Conservation (phyloP, 2,113 vertebrate species). For the Megaptera novaeangliae region DNA sequence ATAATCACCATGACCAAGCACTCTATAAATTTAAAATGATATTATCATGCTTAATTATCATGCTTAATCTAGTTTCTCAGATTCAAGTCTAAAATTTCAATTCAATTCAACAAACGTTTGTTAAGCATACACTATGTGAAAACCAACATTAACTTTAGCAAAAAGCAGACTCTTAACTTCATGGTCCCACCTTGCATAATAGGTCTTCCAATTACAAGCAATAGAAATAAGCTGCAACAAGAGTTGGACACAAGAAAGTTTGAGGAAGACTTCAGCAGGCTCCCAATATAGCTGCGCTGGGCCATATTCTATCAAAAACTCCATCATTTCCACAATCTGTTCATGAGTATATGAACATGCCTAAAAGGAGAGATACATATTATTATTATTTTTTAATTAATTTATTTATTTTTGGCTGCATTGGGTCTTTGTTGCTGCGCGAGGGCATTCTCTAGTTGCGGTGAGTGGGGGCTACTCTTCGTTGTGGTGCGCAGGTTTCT, state of each 20-base stretch:
- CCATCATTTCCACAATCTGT: conserved; percentile 99
- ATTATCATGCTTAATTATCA: background rate
- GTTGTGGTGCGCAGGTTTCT: no score
- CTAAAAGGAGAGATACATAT: conserved; percentile 73
- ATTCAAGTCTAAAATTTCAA: conserved; percentile 19
- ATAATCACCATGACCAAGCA: background rate
- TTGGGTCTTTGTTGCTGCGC: no score
- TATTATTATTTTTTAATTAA: background rate
- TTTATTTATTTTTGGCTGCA: no score
- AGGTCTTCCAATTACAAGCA: conserved; percentile 98
- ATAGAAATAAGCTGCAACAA: conserved; percentile 98
- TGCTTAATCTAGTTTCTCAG: conserved; percentile 7
- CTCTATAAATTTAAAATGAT: background rate
- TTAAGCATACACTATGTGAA: background rate
- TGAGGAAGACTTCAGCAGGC: conserved; percentile 97
- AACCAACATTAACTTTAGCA: conserved; percentile 24
- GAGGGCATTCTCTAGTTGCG: no score
- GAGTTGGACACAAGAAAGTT: conserved; percentile 96
- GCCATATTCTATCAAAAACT: conserved; percentile 96
- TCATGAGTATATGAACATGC: conserved; percentile 96
- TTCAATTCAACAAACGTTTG: background rate
- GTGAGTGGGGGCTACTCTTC: no score
- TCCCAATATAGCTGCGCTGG: conserved; percentile 97
- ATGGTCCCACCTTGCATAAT: conserved; percentile 93
- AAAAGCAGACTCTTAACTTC: conserved; percentile 1